These are phyloP conservation scores for Baccha elongata DNA, from an alignment of 2,888 invertebrate species.

Conservation along the genomic window DNA sequence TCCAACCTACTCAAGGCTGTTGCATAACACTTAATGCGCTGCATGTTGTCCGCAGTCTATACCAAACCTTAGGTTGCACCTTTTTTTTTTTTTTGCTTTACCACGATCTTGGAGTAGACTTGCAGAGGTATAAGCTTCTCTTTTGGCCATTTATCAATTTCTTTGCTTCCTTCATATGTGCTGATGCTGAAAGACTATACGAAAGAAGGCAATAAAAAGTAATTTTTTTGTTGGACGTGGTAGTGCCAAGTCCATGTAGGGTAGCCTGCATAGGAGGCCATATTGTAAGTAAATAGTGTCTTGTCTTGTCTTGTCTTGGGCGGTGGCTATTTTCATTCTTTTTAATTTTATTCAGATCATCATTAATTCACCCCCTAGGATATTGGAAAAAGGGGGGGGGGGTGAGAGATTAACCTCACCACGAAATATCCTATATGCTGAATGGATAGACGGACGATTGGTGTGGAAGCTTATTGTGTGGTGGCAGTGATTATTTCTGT, in stretches of 20 bases:
- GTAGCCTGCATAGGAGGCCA: conserved; percentile 44
- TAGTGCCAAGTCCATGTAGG: conserved; percentile 53
- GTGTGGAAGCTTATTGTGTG: conserved; percentile 50
- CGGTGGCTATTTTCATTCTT: conserved; percentile 47
- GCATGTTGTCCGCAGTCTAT: conserved; percentile 17
- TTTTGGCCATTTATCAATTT: conserved; percentile 56
- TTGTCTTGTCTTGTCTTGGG: conserved; percentile 43
- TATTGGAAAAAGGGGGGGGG: conserved; percentile 33
- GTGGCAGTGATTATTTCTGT: conserved; percentile 55
- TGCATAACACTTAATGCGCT: conserved; percentile 50
- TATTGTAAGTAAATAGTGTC: conserved; percentile 33
- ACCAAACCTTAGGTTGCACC: conserved; percentile 55
- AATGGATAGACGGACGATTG: conserved; percentile 10
- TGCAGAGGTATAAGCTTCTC: conserved; percentile 27
- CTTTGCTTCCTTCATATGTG: conserved; percentile 27
- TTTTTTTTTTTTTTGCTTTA: conserved; percentile 19
- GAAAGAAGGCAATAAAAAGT: conserved; percentile 25
- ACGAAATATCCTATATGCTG: conserved; percentile 3
- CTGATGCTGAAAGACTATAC: conserved; percentile 27
- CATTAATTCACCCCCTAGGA: conserved; percentile 35
- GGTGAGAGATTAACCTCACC: conserved; percentile 9
- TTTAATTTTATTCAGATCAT: conserved; percentile 30
- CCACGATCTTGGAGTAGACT: conserved; percentile 14
- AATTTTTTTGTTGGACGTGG: conserved; percentile 29
- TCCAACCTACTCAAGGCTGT: conserved; percentile 39